Evolutionary conservation across 2,113 vertebrate species (phyloP).

Genomic region (Dermatemys mawii): DNA sequence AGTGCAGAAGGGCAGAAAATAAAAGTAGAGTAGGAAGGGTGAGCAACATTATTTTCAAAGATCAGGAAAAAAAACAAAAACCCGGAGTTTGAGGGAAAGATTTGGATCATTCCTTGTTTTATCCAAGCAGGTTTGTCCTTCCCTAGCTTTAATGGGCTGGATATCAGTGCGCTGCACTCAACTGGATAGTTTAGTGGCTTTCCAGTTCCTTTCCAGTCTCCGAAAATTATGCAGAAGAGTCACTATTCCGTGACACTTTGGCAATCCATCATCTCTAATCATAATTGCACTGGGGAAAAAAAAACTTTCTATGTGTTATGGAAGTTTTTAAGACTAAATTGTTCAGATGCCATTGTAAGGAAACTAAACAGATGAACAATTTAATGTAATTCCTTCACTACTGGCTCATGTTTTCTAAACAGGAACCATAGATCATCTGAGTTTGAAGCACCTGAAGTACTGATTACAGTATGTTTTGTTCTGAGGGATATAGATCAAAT

Average conservation of each 20-base stretch:
- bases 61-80: neutral
- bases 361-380: conserved; percentile 60
- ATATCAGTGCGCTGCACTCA: neutral
- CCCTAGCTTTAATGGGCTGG: neutral
- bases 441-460: conserved; percentile 45
- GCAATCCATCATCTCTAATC: conserved; percentile 64
- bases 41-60: neutral
- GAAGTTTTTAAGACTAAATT: conserved; percentile 47
- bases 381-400: conserved; percentile 67
- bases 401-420: conserved; percentile 62
- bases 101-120: neutral
- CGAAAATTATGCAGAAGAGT: conserved; percentile 38
- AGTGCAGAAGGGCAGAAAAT: neutral
- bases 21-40: neutral
- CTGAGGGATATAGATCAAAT: conserved; percentile 18
- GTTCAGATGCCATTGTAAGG: conserved; percentile 52
- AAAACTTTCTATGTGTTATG: conserved; percentile 21
- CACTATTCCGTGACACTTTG: conserved; percentile 12
- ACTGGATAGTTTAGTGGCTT: neutral
- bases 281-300: conserved; percentile 20
- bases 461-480: conserved; percentile 50
- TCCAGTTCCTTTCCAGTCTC: neutral
- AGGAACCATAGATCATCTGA: conserved; percentile 36
- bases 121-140: neutral
- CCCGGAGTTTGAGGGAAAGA: neutral